These are phyloP conservation scores for Vanessa tameamea DNA, from an alignment of 1,140 invertebrate species.

Conservation along the genomic window DNA sequence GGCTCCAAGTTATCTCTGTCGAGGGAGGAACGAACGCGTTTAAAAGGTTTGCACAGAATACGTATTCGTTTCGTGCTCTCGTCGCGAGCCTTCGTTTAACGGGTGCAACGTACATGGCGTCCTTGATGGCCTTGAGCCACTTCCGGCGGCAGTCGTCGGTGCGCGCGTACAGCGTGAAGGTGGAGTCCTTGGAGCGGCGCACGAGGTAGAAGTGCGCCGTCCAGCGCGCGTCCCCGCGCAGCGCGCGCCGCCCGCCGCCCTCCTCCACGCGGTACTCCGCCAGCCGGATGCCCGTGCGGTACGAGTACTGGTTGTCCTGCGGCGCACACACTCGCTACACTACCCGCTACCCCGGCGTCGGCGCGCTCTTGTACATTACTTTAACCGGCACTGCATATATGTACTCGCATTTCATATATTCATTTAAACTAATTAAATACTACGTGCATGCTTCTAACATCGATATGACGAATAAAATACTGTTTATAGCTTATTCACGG, in stretches of 20 bases:
- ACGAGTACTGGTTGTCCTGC: conserved; percentile 95
- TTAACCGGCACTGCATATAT: too few species aligned
- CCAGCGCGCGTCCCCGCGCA: conserved; percentile 87
- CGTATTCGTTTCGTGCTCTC: too few species aligned
- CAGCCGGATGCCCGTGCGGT: conserved; percentile 91
- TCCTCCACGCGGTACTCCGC: conserved; percentile 94
- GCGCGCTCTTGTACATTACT: too few species aligned
- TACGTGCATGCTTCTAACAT: too few species aligned
- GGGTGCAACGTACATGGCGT: conserved; percentile 95
- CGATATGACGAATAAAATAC: too few species aligned
- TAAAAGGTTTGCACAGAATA: too few species aligned
- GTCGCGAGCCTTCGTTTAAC: background rate
- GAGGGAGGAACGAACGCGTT: too few species aligned
- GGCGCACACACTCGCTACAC: background rate
- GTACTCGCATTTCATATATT: too few species aligned
- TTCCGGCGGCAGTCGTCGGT: conserved; percentile 92
- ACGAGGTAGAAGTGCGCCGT: conserved; percentile 92
- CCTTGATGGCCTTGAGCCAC: conserved; percentile 95
- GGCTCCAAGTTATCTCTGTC: conserved; percentile 94
- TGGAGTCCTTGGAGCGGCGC: conserved; percentile 89
- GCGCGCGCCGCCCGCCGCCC: conserved; percentile 82
- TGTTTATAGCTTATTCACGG: too few species aligned
- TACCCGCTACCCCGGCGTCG: too few species aligned
- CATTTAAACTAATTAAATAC: too few species aligned
- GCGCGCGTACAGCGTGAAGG: conserved; percentile 94